These are phyloP conservation scores for Lampris megalopsis DNA, from an alignment of 2,113 vertebrate species.

Conservation along the genomic window DNA sequence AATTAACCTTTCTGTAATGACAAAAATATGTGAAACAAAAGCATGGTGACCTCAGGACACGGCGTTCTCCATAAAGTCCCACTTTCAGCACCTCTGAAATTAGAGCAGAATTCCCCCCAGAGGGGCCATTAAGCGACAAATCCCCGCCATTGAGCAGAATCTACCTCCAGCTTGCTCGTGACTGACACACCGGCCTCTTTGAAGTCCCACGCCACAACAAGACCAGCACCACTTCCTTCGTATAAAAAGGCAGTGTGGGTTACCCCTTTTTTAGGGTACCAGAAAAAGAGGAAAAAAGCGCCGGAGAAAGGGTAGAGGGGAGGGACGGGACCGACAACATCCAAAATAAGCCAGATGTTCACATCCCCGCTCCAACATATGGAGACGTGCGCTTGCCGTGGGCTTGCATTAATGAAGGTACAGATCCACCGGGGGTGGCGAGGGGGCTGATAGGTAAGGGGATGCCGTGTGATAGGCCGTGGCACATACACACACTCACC, in stretches of 20 bases:
- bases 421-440: constrained; percentile 53
- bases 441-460: constrained; percentile 43
- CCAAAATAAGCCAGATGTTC: constrained; percentile 71
- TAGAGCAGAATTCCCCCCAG: constrained; percentile 67
- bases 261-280: constrained; percentile 11
- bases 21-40: constrained; percentile 60
- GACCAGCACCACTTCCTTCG: constrained; percentile 51
- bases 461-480: constrained; percentile 56
- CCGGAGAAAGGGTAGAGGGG: constrained; percentile 20
- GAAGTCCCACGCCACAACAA: constrained; percentile 67
- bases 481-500: constrained; percentile 60
- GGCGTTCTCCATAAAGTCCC: constrained; percentile 64
- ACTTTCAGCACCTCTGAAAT: constrained; percentile 79
- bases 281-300: neutral
- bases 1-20: constrained; percentile 42
- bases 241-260: constrained; percentile 31
- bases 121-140: constrained; percentile 74
- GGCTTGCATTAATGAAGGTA: constrained; percentile 79
- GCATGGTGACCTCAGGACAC: constrained; percentile 32
- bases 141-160: constrained; percentile 70
- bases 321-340: constrained; percentile 42
- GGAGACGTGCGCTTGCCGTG: constrained; percentile 63
- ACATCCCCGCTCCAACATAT: constrained; percentile 50
- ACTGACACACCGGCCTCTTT: constrained; percentile 65
- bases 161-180: constrained; percentile 65